Base-by-base conservation (phyloP, 2,888 invertebrate genomes). In the Acleris laterana region DNA sequence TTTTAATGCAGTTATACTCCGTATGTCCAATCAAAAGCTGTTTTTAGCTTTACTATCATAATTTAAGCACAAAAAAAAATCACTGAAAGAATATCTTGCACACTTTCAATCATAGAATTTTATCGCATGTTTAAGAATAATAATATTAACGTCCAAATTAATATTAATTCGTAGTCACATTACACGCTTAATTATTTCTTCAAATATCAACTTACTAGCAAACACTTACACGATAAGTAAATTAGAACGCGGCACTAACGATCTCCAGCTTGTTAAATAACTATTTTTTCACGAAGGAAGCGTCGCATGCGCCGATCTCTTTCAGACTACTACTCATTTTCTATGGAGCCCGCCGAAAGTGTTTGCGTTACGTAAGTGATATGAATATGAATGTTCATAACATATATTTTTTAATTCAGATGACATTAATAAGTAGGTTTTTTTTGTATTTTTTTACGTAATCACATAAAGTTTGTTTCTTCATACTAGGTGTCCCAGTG, bases 301-400 rank as follows among this genome's bases (percentile, higher is more conserved):
- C 50, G 51, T 50, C 69, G 38, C 69, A 48, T n/a, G 68, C 68
- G 65, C 65, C 65, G 65, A 20, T 16, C 60, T 50, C 60, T 55
- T 50, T 32, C 28, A 55, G 20, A 65, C 65, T 65, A 60, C 50
- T 42, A 56, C 55, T 55, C 49, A 60, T 65, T 60, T 65, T 60
- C 55, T 42, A 49, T 44, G 65, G 28, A 38, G 19, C 53, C 20
- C 17, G 5, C 20, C 1, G 50, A 50, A 55, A 46, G 42, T 13
- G 51, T 48, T 50, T 50, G 22, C 42, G 19, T 62, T 55, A 53
- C 51, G 53, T 60, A 50, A n/a, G n/a, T n/a, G n/a, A 65, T 55
- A 28, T 32, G 38, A 38, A 32, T 49, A 38, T 42, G 48, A 55
- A 50, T 28, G 44, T 42, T 42, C 3, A 46, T 48, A 48, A 63